phyloP scores from a whole-genome alignment of 1,140 invertebrate species.

The Linepithema humile region DNA sequence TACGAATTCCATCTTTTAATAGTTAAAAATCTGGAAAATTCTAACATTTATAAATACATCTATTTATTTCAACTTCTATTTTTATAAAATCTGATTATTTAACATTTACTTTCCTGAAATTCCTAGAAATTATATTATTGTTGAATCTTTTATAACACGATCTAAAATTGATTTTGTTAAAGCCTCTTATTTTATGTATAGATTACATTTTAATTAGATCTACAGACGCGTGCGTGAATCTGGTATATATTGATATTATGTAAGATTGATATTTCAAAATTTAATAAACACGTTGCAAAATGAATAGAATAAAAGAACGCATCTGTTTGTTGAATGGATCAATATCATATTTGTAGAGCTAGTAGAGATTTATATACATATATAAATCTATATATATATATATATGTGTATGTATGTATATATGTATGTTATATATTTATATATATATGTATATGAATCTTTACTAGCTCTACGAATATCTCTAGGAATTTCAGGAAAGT shows the following conservation, averaged over 20 bases:
- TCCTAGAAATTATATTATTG: neutral
- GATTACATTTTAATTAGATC: neutral
- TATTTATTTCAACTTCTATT: neutral
- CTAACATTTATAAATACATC: neutral
- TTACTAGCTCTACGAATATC: too few species aligned
- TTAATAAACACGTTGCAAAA: neutral
- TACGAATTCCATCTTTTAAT: neutral
- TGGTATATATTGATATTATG: neutral
- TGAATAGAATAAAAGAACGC: neutral
- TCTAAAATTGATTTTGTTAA: neutral
- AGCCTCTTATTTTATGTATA: neutral
- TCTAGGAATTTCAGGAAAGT: too few species aligned
- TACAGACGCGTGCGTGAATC: neutral
- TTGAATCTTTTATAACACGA: neutral
- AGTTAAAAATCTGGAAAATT: neutral
- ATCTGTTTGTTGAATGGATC: neutral
- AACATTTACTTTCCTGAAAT: neutral
- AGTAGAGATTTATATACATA: neutral
- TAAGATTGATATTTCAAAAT: neutral
- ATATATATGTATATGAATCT: too few species aligned
- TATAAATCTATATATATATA: too few species aligned
- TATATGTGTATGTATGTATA: too few species aligned
- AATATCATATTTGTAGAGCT: neutral
- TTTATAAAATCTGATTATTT: neutral
- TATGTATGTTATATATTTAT: too few species aligned